Base-by-base conservation (phyloP, 92 coral and sea anemone genomes). In the Phenganax stokvisi region DNA sequence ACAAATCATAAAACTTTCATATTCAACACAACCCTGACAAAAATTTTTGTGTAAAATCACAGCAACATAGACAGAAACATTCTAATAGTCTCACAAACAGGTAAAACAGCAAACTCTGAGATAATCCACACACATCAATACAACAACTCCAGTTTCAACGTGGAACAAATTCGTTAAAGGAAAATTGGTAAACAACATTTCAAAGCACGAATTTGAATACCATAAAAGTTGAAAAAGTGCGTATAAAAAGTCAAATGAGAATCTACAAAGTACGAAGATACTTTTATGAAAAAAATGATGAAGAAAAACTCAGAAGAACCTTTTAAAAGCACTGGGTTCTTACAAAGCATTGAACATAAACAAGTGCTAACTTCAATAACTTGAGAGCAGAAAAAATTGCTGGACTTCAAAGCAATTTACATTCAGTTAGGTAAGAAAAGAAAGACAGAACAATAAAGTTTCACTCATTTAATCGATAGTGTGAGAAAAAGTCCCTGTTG, bases 151-250 rank as follows among this genome's bases (percentile, higher is more conserved):
- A 30, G 47, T 66, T 66, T 16, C 72, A 20, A 66, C 47, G 72
- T 66, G 72, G 72, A 51, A 9, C 72, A 66, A 66, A 66, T 10
- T 9, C 47, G 31, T 66, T 30, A 66, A 20, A 27, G 72, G 31
- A 66, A 27, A 27, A 7, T 66, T 66, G 47, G 72, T 66, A 66
- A 66, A 66, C 72, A 66, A 66, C 72, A 51, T 37, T 66, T 30
- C 8, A 66, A 66, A 66, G 4, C 47, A 7, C 11, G 47, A 30
- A 27, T 66, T 66, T 6, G 51, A 66, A 12, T 51, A 10, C 4
- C 47, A 25, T 66, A 27, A 29, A 30, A 25, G 47, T 12, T 27
- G 8, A 66, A 66, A 16, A 27, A 13, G 27, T 61, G 1, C 1
- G 67, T 12, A 1, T 2, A 61, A 61, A 61, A 12, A 13, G 67